Conservation (phyloP, 2,113 vertebrate genomes). For the Ctenomys sociabilis region DNA sequence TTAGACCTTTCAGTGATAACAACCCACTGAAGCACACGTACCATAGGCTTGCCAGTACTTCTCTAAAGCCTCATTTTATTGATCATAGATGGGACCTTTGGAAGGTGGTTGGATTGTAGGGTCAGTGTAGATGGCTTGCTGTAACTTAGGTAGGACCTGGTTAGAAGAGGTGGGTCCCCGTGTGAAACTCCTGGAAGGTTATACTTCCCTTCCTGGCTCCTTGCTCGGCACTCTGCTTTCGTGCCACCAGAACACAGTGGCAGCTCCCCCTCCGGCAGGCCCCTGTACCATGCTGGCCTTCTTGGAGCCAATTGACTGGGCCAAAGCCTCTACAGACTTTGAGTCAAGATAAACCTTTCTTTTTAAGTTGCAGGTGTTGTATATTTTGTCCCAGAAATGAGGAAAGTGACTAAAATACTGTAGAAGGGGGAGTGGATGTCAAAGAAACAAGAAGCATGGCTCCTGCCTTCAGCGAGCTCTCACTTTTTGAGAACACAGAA, state of each 20-base stretch:
- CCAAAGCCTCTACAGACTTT: background rate
- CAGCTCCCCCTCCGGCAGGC: background rate
- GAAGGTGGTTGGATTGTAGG: background rate
- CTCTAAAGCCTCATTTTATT: background rate
- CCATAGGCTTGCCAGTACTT: background rate
- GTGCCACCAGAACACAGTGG: background rate
- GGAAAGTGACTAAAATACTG: background rate
- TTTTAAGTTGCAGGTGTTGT: background rate
- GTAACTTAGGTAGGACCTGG: background rate
- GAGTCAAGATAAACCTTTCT: background rate
- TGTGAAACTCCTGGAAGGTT: background rate
- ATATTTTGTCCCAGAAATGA: background rate
- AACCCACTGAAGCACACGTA: background rate
- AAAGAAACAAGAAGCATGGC: background rate
- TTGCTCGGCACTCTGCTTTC: background rate
- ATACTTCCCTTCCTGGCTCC: background rate
- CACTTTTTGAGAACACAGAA: background rate
- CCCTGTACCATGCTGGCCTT: background rate
- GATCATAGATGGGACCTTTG: background rate
- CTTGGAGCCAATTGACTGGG: background rate
- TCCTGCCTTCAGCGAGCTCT: background rate
- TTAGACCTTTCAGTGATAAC: background rate
- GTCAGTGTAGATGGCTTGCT: background rate
- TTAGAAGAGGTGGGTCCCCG: background rate
- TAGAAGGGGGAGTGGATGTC: background rate